Evolutionary conservation across 2,888 invertebrate species (phyloP).

Genomic region (Smittia sp.): DNA sequence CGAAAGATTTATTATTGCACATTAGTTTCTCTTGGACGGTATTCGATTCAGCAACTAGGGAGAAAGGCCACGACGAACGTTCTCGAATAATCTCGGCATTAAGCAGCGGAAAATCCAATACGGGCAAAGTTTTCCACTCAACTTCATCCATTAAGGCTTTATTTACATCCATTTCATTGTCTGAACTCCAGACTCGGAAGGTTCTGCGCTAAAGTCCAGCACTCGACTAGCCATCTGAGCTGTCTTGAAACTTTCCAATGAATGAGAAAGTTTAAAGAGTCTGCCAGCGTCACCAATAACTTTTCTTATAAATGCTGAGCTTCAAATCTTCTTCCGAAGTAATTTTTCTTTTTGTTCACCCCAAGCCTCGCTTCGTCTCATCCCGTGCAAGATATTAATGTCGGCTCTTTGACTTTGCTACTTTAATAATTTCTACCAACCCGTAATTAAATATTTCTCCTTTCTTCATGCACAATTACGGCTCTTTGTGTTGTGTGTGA

Average conservation of each 20-base stretch:
- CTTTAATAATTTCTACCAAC: background rate
- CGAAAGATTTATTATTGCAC: constrained; percentile 3
- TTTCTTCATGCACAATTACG: constrained; percentile 13
- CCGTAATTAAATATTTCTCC: constrained; percentile 17
- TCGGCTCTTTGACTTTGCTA: background rate
- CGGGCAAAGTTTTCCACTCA: constrained; percentile 1
- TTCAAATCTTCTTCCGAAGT: too few species aligned
- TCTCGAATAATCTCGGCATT: too few species aligned
- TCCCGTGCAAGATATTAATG: background rate
- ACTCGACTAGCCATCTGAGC: too few species aligned
- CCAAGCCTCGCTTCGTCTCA: too few species aligned
- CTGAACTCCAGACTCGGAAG: too few species aligned
- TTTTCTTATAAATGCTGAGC: too few species aligned
- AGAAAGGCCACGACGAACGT: background rate
- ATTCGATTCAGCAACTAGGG: background rate
- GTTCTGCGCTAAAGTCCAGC: too few species aligned
- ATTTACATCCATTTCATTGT: background rate
- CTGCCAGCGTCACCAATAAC: too few species aligned
- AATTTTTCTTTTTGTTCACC: too few species aligned
- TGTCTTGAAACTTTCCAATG: too few species aligned
- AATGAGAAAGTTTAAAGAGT: too few species aligned
- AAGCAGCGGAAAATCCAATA: background rate
- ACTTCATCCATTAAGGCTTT: background rate
- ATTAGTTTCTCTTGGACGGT: background rate
- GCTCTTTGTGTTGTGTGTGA: constrained; percentile 23